Conservation (phyloP, 2,797 vertebrate species). For the Aselliscus stoliczkanus region DNA sequence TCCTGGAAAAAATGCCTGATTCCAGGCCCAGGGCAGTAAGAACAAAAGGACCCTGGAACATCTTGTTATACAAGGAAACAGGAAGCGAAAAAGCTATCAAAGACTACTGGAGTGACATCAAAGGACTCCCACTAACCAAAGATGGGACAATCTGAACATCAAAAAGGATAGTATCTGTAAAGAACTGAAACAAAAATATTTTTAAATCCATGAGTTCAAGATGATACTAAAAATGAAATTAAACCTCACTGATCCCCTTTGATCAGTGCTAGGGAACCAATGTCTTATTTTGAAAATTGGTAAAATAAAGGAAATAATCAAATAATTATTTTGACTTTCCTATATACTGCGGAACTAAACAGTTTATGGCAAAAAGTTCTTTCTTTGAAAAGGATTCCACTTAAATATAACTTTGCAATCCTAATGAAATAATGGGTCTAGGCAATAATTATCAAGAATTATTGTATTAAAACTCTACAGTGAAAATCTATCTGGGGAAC, state of each 20-base stretch:
- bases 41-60: background rate
- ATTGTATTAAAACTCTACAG: background rate
- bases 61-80: background rate
- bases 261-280: background rate
- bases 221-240: slow-evolving; percentile 16
- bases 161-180: background rate
- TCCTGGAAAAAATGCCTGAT: background rate
- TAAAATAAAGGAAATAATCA: background rate
- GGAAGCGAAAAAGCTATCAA: background rate
- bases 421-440: background rate
- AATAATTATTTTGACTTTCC: background rate
- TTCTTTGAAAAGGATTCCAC: background rate
- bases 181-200: background rate
- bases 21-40: background rate
- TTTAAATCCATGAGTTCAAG: background rate
- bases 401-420: slow-evolving; percentile 1
- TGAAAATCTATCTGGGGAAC: background rate
- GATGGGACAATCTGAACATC: background rate
- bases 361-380: background rate
- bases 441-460: background rate
- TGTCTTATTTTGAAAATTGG: slow-evolving; percentile 3
- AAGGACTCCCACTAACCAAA: background rate
- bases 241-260: background rate
- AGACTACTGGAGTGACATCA: background rate
- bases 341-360: background rate